These are phyloP conservation scores for Callithrix jacchus DNA, from an alignment of 2,113 vertebrate species.

Conservation along the genomic window DNA sequence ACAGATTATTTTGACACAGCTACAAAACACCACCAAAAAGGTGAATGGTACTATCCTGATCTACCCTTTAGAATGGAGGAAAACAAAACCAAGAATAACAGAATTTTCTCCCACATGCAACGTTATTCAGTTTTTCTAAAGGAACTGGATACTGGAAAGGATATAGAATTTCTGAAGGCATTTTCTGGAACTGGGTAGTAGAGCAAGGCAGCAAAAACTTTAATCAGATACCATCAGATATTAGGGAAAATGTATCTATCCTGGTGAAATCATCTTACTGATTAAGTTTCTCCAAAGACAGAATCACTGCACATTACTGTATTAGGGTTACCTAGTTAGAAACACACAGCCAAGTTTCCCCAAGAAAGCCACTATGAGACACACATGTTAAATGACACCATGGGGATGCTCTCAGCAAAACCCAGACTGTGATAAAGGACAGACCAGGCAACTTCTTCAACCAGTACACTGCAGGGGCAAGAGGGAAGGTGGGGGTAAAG, in stretches of 20 bases:
- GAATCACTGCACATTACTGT: not conserved
- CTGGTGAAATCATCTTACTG: slow-evolving; percentile 12
- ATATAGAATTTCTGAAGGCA: not conserved
- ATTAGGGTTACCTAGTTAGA: not conserved
- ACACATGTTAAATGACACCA: not conserved
- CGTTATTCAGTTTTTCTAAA: not conserved
- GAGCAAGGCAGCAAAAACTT: not conserved
- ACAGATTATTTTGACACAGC: not conserved
- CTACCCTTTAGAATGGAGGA: not conserved
- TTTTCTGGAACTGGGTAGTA: not conserved
- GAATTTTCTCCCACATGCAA: slow-evolving; percentile 10
- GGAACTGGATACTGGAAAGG: not conserved
- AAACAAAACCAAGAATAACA: slow-evolving; percentile 6
- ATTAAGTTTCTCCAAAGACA: slow-evolving; percentile 47
- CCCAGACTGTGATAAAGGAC: not conserved
- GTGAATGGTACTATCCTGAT: not conserved
- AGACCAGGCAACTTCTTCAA: not conserved
- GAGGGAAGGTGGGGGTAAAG: not conserved
- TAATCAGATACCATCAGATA: not conserved
- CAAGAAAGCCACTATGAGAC: slow-evolving; percentile 9
- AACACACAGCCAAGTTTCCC: not conserved
- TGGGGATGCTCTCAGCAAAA: not conserved
- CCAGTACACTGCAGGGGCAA: not conserved
- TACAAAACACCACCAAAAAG: not conserved
- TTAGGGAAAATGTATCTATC: not conserved